phyloP scores from a whole-genome alignment of 2,797 vertebrate species.

The Odontamblyopus rebecca region DNA sequence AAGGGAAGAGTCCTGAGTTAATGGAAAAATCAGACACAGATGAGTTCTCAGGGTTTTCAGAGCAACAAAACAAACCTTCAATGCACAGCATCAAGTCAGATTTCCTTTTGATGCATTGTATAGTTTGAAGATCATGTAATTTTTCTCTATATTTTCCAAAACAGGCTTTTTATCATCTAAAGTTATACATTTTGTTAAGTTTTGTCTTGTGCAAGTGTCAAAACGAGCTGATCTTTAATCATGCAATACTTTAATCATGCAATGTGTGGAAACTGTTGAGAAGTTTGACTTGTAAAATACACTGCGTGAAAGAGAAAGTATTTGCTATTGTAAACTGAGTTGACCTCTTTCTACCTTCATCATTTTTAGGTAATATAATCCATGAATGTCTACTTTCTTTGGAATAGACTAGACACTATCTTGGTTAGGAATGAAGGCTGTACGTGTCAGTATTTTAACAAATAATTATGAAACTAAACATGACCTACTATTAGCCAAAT shows the following conservation, averaged over 20 bases:
- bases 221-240: neutral
- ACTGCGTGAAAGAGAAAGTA: neutral
- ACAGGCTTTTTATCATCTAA: neutral
- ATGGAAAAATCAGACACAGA: conserved; percentile 7
- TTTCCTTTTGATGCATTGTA: conserved; percentile 1
- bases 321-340: neutral
- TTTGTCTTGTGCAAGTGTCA: neutral
- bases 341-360: neutral
- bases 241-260: neutral
- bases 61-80: conserved; percentile 12
- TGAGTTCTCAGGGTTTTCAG: conserved; percentile 3
- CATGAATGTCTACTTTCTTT: neutral
- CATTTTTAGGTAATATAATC: neutral
- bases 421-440: no score
- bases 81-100: neutral
- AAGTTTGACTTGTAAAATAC: neutral
- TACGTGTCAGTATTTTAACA: no score
- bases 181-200: no score
- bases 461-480: no score
- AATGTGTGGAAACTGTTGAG: neutral
- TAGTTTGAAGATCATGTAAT: neutral
- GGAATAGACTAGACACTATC: neutral
- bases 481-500: no score
- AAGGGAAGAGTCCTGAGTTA: conserved; percentile 3
- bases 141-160: conserved; percentile 2